A percentile compares a stretch with the other conserved stretches of the same genome.
These are phyloP conservation scores for Hippotragus niger DNA, from an alignment of 2,113 vertebrate genomes.

Conservation along the genomic window DNA sequence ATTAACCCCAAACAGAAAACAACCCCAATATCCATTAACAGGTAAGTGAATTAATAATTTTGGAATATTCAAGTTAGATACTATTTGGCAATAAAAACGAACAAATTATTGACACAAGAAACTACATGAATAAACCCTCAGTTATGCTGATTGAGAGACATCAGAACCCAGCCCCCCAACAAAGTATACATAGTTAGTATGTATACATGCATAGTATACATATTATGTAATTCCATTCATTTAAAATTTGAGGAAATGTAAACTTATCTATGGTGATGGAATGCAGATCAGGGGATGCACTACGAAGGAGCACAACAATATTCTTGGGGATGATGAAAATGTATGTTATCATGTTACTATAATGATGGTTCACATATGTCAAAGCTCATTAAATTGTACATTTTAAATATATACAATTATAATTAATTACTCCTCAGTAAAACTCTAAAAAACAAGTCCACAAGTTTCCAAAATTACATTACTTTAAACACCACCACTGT, in stretches of 20 bases:
- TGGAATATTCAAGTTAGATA: neutral
- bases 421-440: neutral
- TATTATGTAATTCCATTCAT: neutral
- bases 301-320: neutral
- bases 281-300: neutral
- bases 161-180: neutral
- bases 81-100: neutral
- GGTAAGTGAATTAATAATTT: neutral
- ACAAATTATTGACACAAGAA: neutral
- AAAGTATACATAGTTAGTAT: neutral
- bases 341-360: neutral
- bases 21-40: neutral
- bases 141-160: neutral
- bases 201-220: neutral
- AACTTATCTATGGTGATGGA: neutral
- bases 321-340: neutral
- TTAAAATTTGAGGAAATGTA: neutral
- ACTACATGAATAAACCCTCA: neutral
- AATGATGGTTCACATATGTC: neutral
- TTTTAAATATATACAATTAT: neutral
- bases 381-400: neutral
- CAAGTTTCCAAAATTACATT: neutral
- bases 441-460: neutral
- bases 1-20: neutral
- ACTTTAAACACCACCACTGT: neutral